phyloP scores from a whole-genome alignment of 2,797 vertebrate genomes.

The Monodelphis domestica region DNA sequence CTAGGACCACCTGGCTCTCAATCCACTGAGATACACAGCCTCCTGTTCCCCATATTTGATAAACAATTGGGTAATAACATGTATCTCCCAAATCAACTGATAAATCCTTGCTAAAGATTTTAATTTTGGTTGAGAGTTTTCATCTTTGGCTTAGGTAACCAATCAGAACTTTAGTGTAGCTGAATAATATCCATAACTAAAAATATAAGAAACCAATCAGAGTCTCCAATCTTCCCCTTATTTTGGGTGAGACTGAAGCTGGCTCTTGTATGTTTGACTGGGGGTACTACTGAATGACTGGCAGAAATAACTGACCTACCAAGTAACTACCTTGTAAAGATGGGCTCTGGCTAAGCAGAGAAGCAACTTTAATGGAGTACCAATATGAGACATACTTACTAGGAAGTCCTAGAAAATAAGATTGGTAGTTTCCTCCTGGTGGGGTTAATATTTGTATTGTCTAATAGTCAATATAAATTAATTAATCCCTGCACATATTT shows the following conservation, averaged over 20 bases:
- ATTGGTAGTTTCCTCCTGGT: background rate
- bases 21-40: no score
- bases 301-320: background rate
- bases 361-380: background rate
- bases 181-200: background rate
- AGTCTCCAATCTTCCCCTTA: background rate
- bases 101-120: background rate
- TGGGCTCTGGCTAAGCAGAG: background rate
- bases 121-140: background rate
- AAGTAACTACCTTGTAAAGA: background rate
- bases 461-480: background rate
- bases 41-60: background rate
- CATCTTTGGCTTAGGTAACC: background rate
- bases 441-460: background rate
- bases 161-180: background rate
- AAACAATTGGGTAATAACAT: background rate
- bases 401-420: background rate
- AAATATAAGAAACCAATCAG: background rate
- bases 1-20: no score
- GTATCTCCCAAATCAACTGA: background rate
- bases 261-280: background rate
- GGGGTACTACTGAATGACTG: background rate
- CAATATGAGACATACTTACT: background rate
- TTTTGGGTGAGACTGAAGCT: background rate
- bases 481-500: background rate